Conservation (phyloP, 92 coral and sea anemone genomes). For the Epizoanthus stellaris region DNA sequence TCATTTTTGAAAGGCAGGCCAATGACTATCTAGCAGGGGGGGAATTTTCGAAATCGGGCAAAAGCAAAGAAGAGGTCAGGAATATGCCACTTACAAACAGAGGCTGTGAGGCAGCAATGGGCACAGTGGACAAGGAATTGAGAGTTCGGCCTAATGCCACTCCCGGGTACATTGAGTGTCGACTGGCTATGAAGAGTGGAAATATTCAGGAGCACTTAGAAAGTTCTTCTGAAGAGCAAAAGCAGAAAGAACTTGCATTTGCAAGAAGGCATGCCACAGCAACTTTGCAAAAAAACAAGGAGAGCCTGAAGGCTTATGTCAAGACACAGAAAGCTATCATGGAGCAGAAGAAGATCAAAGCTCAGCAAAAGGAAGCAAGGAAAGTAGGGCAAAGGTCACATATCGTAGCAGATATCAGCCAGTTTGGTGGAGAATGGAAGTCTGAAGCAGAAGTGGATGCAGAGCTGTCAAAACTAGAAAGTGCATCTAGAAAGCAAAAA, state of each 20-base stretch:
- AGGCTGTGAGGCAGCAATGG: slow-evolving; percentile 41
- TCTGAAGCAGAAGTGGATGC: neutral
- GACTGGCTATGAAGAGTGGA: slow-evolving; percentile 7
- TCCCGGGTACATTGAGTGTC: slow-evolving; percentile 24
- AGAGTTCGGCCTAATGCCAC: slow-evolving; percentile 11
- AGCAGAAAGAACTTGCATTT: slow-evolving; percentile 14
- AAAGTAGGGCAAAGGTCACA: slow-evolving; percentile 25
- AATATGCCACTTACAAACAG: slow-evolving; percentile 35
- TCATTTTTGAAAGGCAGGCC: slow-evolving; percentile 32
- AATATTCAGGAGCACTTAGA: slow-evolving; percentile 30
- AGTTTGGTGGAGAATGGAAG: slow-evolving; percentile 22
- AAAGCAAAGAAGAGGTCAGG: neutral
- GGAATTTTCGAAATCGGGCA: neutral
- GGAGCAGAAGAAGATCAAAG: slow-evolving; percentile 17
- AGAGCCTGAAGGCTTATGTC: slow-evolving; percentile 8
- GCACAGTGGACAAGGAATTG: slow-evolving; percentile 16
- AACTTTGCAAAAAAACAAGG: slow-evolving; percentile 21
- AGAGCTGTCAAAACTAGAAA: slow-evolving; percentile 14
- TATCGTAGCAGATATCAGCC: slow-evolving; percentile 11
- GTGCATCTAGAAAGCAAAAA: neutral
- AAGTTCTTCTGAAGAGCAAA: slow-evolving; percentile 7
- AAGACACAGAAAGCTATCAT: slow-evolving; percentile 21
- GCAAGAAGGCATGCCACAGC: slow-evolving; percentile 23
- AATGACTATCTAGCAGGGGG: slow-evolving; percentile 20
- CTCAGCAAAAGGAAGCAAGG: slow-evolving; percentile 35